phyloP scores from a whole-genome alignment of 2,797 vertebrate genomes.

The Todus mexicanus region DNA sequence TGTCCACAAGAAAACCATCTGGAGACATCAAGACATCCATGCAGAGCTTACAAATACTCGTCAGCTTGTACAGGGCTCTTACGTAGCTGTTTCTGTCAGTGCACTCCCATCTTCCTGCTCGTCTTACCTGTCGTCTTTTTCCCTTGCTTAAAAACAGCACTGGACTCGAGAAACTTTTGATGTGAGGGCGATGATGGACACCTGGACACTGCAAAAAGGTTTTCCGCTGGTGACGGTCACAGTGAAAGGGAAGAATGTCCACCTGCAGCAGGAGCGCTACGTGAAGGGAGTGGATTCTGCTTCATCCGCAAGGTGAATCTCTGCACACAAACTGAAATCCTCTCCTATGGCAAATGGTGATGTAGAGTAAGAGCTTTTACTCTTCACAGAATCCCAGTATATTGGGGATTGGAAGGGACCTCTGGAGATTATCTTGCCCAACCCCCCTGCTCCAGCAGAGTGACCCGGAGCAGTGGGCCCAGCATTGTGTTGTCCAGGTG shows the following conservation, averaged over 20 bases:
- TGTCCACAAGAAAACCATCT: not conserved
- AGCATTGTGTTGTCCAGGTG: too few species aligned
- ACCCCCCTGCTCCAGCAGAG: not conserved
- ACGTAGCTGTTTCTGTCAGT: not conserved
- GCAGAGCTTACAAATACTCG: not conserved
- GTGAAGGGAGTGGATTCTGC: constrained; percentile 73
- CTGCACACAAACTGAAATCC: fast-evolving
- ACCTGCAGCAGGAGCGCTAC: constrained; percentile 85
- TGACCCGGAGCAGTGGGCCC: not conserved
- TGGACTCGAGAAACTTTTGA: constrained; percentile 81
- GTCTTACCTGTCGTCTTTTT: not conserved
- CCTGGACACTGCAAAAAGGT: constrained; percentile 91
- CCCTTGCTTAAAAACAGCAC: constrained; percentile 70
- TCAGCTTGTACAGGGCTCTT: not conserved
- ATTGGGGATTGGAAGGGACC: not conserved
- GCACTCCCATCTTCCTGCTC: not conserved
- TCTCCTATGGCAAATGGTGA: too few species aligned
- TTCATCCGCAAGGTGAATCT: constrained; percentile 75
- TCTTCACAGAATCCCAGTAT: not conserved
- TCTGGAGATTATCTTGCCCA: not conserved
- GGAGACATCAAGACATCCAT: not conserved
- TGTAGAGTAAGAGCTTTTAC: not conserved
- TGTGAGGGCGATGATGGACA: constrained; percentile 87
- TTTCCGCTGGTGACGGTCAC: constrained; percentile 87
- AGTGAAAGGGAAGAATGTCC: constrained; percentile 80